Conservation (phyloP, 2,888 invertebrate species). For the Phasia obesa region DNA sequence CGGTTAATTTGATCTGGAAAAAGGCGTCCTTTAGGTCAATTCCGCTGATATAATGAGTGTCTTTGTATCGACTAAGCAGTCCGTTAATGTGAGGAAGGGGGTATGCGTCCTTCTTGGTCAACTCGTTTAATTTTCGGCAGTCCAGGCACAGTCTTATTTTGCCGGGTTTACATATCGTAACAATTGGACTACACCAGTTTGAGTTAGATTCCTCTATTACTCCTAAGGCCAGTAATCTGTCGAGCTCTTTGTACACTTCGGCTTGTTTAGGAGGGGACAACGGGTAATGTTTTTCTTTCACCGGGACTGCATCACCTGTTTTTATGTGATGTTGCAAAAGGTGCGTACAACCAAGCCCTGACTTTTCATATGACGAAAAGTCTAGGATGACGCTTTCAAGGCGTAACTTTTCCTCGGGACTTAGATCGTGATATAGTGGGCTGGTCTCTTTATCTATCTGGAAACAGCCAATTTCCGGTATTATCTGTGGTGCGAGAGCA, state of each 20-base stretch:
- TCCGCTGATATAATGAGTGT: too few species aligned
- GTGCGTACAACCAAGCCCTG: neutral
- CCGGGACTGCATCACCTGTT: too few species aligned
- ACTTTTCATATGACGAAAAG: constrained; percentile 17
- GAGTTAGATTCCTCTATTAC: neutral
- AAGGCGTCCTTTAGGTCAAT: too few species aligned
- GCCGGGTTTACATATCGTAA: too few species aligned
- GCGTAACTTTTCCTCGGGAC: neutral
- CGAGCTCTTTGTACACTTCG: neutral
- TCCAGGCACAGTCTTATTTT: too few species aligned
- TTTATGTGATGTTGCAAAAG: too few species aligned
- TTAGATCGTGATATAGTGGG: neutral
- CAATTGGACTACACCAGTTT: too few species aligned
- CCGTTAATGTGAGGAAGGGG: neutral
- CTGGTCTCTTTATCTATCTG: neutral
- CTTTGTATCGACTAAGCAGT: too few species aligned
- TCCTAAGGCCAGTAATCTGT: neutral
- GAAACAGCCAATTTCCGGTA: neutral
- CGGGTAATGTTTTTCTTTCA: neutral
- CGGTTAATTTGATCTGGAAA: too few species aligned
- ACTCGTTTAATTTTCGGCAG: too few species aligned
- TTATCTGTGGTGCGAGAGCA: constrained; percentile 14
- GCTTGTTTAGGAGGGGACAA: neutral
- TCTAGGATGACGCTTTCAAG: neutral
- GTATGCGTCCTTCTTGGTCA: too few species aligned